These are phyloP conservation scores for Episyrphus balteatus DNA, from an alignment of 1,140 invertebrate species.

Conservation along the genomic window DNA sequence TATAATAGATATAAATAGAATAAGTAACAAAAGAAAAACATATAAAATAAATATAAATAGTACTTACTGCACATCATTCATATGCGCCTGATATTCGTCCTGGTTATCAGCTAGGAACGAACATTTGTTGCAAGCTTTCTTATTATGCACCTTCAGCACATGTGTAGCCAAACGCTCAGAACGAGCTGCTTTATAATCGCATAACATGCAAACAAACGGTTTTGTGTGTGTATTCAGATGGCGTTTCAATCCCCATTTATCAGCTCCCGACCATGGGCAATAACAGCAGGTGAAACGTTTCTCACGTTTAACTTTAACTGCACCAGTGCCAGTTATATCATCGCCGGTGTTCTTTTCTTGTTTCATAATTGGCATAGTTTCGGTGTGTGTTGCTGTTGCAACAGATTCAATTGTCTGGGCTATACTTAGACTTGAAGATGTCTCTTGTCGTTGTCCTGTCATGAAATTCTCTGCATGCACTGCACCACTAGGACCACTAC, in stretches of 20 bases:
- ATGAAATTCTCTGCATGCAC: conserved; percentile 29
- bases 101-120: conserved; percentile 72
- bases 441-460: conserved; percentile 32
- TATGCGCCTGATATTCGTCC: conserved; percentile 62
- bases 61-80: conserved; percentile 55
- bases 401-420: conserved; percentile 35
- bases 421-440: conserved; percentile 32
- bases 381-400: conserved; percentile 25
- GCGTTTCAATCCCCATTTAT: conserved; percentile 85
- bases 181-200: conserved; percentile 82
- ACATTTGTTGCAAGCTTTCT: conserved; percentile 77
- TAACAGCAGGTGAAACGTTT: conserved; percentile 71
- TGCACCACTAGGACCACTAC: conserved; percentile 1
- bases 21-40: no score
- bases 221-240: conserved; percentile 87
- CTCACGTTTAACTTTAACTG: conserved; percentile 41
- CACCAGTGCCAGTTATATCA: conserved; percentile 12
- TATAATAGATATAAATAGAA: not conserved
- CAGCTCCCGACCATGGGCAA: conserved; percentile 83
- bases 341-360: conserved; percentile 26
- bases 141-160: conserved; percentile 82
- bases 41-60: no score
- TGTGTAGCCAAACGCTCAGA: conserved; percentile 77
- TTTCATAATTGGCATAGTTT: conserved; percentile 29
- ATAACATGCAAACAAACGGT: conserved; percentile 76